Conservation (phyloP, 2,113 vertebrate genomes). For the Corydoras sp. region DNA sequence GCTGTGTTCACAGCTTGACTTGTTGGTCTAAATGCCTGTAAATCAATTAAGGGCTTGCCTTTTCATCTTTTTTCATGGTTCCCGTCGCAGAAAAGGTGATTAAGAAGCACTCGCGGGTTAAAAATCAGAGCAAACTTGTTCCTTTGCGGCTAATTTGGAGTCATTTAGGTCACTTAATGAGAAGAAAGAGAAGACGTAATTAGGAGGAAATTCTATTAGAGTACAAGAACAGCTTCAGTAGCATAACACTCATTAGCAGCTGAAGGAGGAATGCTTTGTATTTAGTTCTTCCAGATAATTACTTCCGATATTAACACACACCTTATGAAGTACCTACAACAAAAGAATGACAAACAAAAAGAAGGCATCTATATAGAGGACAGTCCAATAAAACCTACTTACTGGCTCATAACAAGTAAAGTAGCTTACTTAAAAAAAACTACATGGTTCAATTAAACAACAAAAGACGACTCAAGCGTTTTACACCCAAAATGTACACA, state of each 20-base stretch:
- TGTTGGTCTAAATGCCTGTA: slow-evolving; percentile 51
- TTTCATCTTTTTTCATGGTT: slow-evolving; percentile 30
- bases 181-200: slow-evolving; percentile 33
- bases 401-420: too few species aligned
- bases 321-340: slow-evolving; percentile 11
- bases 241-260: slow-evolving; percentile 21
- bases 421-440: too few species aligned
- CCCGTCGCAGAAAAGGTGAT: slow-evolving; percentile 27
- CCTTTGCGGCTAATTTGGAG: slow-evolving; percentile 32
- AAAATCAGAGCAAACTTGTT: slow-evolving; percentile 37
- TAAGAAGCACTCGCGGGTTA: slow-evolving; percentile 21
- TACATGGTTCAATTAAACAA: too few species aligned
- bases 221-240: slow-evolving; percentile 21
- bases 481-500: too few species aligned
- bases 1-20: slow-evolving; percentile 50
- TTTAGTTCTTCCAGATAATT: slow-evolving; percentile 26
- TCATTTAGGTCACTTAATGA: slow-evolving; percentile 35
- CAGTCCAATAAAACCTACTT: slow-evolving; percentile 17
- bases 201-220: slow-evolving; percentile 40
- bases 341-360: slow-evolving; percentile 4
- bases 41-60: slow-evolving; percentile 45
- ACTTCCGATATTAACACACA: slow-evolving; percentile 23
- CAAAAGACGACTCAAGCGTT: too few species aligned
- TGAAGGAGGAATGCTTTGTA: slow-evolving; percentile 14
- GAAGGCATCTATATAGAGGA: not conserved